These are phyloP conservation scores for Diuraphis noxia DNA, from an alignment of 1,140 invertebrate species.

Conservation along the genomic window DNA sequence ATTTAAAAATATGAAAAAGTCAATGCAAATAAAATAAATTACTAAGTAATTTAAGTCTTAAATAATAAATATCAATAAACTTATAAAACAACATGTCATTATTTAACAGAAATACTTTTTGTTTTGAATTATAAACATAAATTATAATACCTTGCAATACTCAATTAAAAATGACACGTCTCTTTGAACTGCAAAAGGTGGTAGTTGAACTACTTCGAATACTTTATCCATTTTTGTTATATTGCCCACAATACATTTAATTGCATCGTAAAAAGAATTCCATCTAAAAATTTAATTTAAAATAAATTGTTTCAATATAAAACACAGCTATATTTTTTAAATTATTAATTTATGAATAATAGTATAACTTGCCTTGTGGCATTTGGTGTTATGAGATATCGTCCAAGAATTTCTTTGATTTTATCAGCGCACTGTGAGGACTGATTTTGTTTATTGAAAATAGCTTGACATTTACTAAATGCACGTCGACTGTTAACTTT, in stretches of 20 bases:
- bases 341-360: neutral
- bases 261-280: neutral
- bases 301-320: neutral
- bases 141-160: too few species aligned
- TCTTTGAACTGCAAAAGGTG: too few species aligned
- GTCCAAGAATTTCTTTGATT: neutral
- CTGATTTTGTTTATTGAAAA: conserved; percentile 20
- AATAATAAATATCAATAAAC: too few species aligned
- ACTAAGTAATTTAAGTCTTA: too few species aligned
- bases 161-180: too few species aligned
- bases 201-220: too few species aligned
- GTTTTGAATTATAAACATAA: too few species aligned
- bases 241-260: neutral
- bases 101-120: too few species aligned
- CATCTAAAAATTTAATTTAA: neutral
- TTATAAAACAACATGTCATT: too few species aligned
- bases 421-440: conserved; percentile 12
- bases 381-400: neutral
- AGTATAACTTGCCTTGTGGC: neutral
- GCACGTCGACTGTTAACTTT: neutral
- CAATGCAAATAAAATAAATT: too few species aligned
- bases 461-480: neutral
- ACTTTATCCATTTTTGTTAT: too few species aligned
- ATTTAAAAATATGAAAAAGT: too few species aligned
- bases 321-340: neutral